Evolutionary conservation across 2,797 vertebrate genomes (phyloP).

Genomic region (Protosalanx chinensis): DNA sequence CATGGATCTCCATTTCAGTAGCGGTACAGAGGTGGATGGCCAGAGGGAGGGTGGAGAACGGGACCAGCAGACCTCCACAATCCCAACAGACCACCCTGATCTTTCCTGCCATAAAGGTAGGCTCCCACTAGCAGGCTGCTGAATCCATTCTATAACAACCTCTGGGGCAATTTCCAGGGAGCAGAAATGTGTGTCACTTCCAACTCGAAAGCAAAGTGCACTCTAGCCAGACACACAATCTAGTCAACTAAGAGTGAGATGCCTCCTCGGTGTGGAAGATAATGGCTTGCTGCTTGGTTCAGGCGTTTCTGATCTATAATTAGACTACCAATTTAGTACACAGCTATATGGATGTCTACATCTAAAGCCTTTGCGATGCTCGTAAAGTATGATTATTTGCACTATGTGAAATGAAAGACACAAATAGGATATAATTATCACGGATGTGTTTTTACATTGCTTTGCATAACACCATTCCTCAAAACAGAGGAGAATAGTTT

Average conservation of each 20-base stretch:
- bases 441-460: too few relatives aligned
- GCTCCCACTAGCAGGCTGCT: conserved; percentile 14
- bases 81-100: conserved; percentile 37
- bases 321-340: not conserved
- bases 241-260: conserved; percentile 12
- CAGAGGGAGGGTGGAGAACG: conserved; percentile 34
- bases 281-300: not conserved
- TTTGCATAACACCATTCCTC: too few relatives aligned
- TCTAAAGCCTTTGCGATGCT: not conserved
- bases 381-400: not conserved
- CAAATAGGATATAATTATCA: too few relatives aligned
- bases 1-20: conserved; percentile 63
- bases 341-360: not conserved
- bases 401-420: too few relatives aligned
- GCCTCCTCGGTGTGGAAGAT: not conserved
- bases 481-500: too few relatives aligned
- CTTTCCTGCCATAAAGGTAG: conserved; percentile 36
- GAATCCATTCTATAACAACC: conserved; percentile 32
- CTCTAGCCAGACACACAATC: conserved; percentile 6
- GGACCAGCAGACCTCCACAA: conserved; percentile 18
- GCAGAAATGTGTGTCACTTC: conserved; percentile 20
- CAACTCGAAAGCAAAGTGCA: not conserved
- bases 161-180: conserved; percentile 11
- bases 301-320: not conserved
- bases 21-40: conserved; percentile 39